Evolutionary conservation across 2,797 vertebrate species (phyloP).

Genomic region (Pangasius macronema): DNA sequence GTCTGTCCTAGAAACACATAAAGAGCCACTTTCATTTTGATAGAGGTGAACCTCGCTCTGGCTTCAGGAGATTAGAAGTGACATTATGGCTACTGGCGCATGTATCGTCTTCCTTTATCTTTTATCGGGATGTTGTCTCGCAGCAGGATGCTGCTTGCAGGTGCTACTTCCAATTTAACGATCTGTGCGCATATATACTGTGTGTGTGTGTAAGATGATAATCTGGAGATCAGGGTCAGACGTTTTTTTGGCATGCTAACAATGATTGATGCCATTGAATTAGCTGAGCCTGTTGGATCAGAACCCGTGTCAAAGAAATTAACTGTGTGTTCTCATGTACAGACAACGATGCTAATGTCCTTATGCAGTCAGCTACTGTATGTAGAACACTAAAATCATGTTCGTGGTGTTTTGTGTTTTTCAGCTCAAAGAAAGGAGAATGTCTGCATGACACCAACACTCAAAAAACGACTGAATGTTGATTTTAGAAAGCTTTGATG

Average conservation of each 20-base stretch:
- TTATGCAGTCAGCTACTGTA: neutral
- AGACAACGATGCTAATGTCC: neutral
- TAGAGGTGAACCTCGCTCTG: neutral
- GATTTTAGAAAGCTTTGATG: neutral
- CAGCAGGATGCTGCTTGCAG: neutral
- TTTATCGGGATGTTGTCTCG: neutral
- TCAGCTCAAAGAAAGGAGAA: neutral
- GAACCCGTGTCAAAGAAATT: neutral
- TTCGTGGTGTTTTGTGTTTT: neutral
- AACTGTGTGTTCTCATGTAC: neutral
- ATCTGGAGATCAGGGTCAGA: neutral
- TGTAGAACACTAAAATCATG: neutral
- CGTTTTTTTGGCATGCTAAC: neutral
- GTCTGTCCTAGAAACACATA: neutral
- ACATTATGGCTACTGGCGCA: neutral
- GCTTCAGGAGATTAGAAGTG: conserved; percentile 4
- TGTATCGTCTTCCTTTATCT: neutral
- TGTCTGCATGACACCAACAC: neutral
- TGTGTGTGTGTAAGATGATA: neutral
- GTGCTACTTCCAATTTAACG: neutral
- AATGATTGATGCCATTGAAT: neutral
- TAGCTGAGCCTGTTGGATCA: neutral
- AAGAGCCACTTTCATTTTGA: neutral
- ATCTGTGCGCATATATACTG: too few species aligned
- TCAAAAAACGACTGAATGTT: neutral